Evolutionary conservation across 2,888 invertebrate genomes (phyloP).

Genomic region (Ypsolopha scabrella): DNA sequence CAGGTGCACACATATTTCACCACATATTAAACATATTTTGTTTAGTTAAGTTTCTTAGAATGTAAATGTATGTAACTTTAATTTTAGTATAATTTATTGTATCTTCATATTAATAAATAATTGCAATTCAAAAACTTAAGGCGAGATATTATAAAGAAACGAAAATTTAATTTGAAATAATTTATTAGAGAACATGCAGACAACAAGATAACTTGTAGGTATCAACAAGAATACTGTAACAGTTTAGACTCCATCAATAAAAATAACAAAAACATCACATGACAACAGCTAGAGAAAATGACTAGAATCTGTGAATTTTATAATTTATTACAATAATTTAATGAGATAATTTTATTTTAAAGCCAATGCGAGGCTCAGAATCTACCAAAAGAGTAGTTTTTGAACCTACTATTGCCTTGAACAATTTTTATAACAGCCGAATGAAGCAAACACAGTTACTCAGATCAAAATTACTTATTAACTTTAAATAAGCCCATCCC

Average conservation of each 20-base stretch:
- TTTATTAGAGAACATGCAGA: slow-evolving; percentile 57
- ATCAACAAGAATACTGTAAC: slow-evolving; percentile 51
- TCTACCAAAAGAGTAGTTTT: too few relatives aligned
- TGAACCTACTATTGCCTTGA: too few relatives aligned
- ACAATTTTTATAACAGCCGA: neutral
- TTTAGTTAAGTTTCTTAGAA: neutral
- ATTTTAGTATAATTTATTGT: too few relatives aligned
- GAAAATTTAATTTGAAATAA: slow-evolving; percentile 28
- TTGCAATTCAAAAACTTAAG: too few relatives aligned
- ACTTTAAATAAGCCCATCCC: neutral
- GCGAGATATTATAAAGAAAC: too few relatives aligned
- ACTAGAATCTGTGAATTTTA: slow-evolving; percentile 26
- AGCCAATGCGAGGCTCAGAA: neutral
- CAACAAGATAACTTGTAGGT: slow-evolving; percentile 41
- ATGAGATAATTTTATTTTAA: slow-evolving; percentile 2
- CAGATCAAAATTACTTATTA: neutral
- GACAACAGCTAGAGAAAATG: slow-evolving; percentile 43
- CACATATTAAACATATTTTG: too few relatives aligned
- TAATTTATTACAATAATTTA: too few relatives aligned
- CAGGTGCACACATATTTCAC: too few relatives aligned
- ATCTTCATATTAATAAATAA: too few relatives aligned
- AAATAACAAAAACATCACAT: slow-evolving; percentile 41
- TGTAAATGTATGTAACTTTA: slow-evolving; percentile 9
- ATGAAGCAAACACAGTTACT: neutral
- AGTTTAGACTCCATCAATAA: slow-evolving; percentile 43